These are phyloP conservation scores for Metacarcinus magister DNA, from an alignment of 2,888 invertebrate genomes.

Conservation along the genomic window DNA sequence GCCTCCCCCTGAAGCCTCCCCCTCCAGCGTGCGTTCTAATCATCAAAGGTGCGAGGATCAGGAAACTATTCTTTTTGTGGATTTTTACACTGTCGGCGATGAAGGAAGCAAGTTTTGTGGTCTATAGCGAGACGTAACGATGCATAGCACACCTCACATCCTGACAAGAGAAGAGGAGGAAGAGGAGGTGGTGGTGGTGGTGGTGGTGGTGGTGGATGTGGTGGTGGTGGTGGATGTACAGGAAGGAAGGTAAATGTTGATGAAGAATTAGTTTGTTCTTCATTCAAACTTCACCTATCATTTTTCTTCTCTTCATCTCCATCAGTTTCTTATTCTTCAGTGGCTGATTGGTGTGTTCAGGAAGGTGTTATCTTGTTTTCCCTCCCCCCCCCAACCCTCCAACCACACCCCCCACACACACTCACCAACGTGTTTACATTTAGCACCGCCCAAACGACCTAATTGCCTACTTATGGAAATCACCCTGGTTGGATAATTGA, in stretches of 20 bases:
- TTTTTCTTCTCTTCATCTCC: neutral
- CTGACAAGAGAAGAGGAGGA: neutral
- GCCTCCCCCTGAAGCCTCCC: no score
- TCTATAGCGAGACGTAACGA: neutral
- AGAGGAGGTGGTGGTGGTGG: neutral
- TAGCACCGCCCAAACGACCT: slow-evolving; percentile 66
- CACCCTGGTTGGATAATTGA: neutral
- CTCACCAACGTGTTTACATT: slow-evolving; percentile 68
- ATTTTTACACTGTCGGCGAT: neutral
- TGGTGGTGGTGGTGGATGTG: no score
- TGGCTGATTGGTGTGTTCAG: no score
- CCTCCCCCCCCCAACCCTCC: neutral
- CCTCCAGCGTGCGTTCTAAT: no score
- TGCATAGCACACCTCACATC: neutral
- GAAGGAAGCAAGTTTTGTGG: neutral
- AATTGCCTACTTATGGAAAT: slow-evolving; percentile 73
- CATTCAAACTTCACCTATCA: neutral
- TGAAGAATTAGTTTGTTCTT: no score
- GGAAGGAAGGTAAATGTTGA: no score
- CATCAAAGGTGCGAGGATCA: neutral
- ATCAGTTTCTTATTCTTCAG: neutral
- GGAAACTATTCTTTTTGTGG: neutral
- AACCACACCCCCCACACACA: slow-evolving; percentile 31
- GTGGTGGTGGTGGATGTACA: no score
- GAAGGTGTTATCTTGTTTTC: no score